Evolutionary conservation across 2,888 invertebrate genomes (phyloP).

Genomic region (Dioctria linearis): DNA sequence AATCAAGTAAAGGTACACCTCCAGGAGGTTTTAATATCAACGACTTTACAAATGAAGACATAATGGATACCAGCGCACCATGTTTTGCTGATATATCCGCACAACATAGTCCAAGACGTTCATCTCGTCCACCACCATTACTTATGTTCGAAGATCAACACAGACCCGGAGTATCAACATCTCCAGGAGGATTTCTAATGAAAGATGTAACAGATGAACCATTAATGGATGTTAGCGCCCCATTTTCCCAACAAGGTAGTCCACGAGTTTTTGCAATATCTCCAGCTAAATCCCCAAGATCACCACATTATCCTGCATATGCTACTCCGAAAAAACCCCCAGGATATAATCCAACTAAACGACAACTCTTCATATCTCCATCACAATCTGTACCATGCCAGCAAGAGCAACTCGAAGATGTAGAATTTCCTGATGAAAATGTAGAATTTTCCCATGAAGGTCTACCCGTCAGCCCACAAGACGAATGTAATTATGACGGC

Average conservation of each 20-base stretch:
- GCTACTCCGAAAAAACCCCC: background rate
- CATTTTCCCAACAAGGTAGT: background rate
- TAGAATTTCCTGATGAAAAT: background rate
- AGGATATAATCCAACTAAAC: no score
- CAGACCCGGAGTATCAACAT: background rate
- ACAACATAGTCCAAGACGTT: no score
- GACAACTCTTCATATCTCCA: no score
- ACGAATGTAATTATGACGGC: constrained; percentile 8
- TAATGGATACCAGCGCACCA: no score
- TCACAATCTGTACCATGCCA: background rate
- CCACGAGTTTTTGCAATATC: background rate
- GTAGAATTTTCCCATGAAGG: constrained; percentile 14
- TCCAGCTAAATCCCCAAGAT: background rate
- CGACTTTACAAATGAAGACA: no score
- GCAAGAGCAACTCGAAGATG: background rate
- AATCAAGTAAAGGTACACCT: no score
- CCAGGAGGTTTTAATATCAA: no score
- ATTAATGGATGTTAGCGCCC: background rate
- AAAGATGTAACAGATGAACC: background rate
- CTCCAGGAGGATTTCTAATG: constrained; percentile 6
- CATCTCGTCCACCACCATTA: background rate
- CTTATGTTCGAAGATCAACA: background rate
- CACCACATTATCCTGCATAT: background rate
- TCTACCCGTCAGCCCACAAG: constrained; percentile 14
- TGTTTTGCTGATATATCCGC: no score